Percentiles rank a stretch among this genome's conserved stretches.
Conservation (phyloP, 1,140 invertebrate species). For the Drosophila triauraria region DNA sequence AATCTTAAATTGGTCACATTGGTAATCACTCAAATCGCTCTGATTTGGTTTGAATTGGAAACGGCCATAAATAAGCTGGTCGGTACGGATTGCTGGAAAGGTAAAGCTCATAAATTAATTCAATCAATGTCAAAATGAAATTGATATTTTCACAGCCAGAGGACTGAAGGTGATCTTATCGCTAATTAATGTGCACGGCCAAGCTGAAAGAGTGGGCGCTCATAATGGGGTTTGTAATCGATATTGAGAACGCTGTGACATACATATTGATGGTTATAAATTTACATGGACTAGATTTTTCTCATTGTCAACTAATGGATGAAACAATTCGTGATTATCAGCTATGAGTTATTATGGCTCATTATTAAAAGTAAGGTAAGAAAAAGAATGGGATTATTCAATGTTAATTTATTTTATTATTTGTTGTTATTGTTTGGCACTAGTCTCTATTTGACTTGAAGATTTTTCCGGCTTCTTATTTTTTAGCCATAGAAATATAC, state of each 20-base stretch:
- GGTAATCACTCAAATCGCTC: constrained; percentile 76
- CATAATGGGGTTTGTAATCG: constrained; percentile 32
- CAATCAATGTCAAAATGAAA: constrained; percentile 74
- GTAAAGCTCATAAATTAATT: constrained; percentile 67
- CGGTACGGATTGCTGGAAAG: constrained; percentile 22
- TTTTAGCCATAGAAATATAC: too few relatives aligned
- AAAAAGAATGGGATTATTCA: background rate
- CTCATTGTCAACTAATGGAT: background rate
- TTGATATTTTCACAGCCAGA: constrained; percentile 56
- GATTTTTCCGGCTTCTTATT: too few relatives aligned
- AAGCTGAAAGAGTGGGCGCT: constrained; percentile 13
- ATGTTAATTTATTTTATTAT: background rate
- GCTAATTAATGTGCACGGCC: constrained; percentile 65
- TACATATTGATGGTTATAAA: constrained; percentile 61
- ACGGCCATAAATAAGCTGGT: constrained; percentile 53
- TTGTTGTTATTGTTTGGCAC: background rate
- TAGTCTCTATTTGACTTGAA: too few relatives aligned
- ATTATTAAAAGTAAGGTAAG: constrained; percentile 20
- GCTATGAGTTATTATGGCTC: constrained; percentile 15
- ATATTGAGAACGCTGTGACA: constrained; percentile 38
- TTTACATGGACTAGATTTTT: constrained; percentile 48
- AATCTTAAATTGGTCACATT: constrained; percentile 71
- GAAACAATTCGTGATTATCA: constrained; percentile 10
- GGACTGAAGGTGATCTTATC: constrained; percentile 62
- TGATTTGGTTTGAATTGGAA: constrained; percentile 68